These are phyloP conservation scores for Myotis planiceps DNA, from an alignment of 2,797 vertebrate genomes.

Conservation along the genomic window DNA sequence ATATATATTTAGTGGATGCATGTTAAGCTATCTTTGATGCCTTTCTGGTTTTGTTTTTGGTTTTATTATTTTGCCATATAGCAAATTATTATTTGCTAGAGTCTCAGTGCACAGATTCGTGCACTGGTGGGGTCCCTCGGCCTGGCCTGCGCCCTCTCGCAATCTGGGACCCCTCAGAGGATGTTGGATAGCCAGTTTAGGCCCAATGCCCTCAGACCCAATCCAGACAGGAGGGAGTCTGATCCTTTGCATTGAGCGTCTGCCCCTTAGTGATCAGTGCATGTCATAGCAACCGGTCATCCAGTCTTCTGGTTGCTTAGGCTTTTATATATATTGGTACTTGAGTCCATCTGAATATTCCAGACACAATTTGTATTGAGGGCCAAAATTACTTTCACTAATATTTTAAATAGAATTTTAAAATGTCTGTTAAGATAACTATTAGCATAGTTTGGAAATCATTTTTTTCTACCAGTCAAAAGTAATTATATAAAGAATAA, in stretches of 20 bases:
- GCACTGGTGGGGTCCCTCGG: no score
- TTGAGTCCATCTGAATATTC: not conserved
- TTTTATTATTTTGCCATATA: not conserved
- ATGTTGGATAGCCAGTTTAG: no score
- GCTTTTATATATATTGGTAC: not conserved
- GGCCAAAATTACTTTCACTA: not conserved
- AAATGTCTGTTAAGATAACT: not conserved
- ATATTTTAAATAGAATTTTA: not conserved
- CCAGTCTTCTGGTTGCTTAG: no score
- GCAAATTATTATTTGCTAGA: not conserved
- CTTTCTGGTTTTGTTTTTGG: not conserved
- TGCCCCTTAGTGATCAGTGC: no score
- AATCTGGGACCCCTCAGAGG: no score
- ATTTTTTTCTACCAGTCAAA: not conserved
- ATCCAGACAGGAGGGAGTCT: no score
- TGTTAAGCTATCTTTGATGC: not conserved
- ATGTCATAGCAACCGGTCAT: no score
- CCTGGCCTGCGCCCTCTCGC: no score
- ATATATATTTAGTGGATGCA: not conserved
- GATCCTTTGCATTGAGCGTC: no score
- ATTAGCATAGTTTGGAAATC: not conserved
- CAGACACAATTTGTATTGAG: not conserved
- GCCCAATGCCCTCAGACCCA: fast-evolving
- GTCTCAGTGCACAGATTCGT: no score
- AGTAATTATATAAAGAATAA: not conserved